Evolutionary conservation across 2,113 vertebrate species (phyloP).

Genomic region (Lasiurus cinereus): DNA sequence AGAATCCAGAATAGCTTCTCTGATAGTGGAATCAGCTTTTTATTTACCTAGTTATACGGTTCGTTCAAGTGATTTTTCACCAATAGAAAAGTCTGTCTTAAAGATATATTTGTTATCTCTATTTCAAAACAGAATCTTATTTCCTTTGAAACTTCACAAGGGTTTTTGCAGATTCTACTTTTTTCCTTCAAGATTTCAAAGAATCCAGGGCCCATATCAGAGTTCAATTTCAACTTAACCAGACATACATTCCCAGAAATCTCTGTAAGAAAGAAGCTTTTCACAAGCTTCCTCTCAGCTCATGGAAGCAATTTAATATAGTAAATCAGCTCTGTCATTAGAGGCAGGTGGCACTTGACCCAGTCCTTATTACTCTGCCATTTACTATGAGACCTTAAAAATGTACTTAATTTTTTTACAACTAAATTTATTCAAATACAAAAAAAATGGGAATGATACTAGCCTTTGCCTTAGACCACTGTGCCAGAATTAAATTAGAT

Average conservation of each 20-base stretch:
- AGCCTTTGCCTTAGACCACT: not conserved
- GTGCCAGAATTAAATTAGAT: slow-evolving; percentile 57
- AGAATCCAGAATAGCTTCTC: slow-evolving; percentile 18
- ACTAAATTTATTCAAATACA: not conserved
- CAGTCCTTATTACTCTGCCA: not conserved
- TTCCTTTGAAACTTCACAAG: slow-evolving; percentile 48
- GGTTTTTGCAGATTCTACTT: not conserved
- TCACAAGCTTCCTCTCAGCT: not conserved
- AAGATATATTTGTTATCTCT: slow-evolving; percentile 4
- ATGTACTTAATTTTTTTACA: slow-evolving; percentile 40
- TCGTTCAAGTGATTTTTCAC: slow-evolving; percentile 1
- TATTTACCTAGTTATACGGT: not conserved
- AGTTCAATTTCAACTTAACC: slow-evolving; percentile 41
- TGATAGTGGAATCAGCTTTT: not conserved
- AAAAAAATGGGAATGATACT: slow-evolving; percentile 8
- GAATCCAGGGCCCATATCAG: not conserved
- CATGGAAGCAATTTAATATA: not conserved
- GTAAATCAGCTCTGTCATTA: not conserved
- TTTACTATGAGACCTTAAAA: not conserved
- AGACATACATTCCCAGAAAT: not conserved
- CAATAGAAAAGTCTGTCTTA: not conserved
- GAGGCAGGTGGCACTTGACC: not conserved
- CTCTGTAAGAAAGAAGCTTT: not conserved
- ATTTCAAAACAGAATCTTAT: slow-evolving; percentile 49
- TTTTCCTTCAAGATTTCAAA: slow-evolving; percentile 62